These are phyloP conservation scores for Brenthis ino DNA, from an alignment of 2,888 invertebrate genomes.

Conservation along the genomic window DNA sequence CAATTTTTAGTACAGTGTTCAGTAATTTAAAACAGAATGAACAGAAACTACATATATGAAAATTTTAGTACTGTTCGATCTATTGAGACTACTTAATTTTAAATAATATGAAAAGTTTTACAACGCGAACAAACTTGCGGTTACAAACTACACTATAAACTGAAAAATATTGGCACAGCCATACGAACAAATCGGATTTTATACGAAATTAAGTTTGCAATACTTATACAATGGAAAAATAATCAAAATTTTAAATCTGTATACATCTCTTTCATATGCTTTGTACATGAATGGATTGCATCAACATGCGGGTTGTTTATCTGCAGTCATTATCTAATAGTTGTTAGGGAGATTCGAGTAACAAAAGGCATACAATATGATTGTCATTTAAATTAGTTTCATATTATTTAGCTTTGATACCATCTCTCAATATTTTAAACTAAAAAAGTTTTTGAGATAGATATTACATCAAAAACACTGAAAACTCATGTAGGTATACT, in stretches of 20 bases:
- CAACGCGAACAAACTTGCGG: constrained; percentile 20
- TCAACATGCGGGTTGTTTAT: constrained; percentile 73
- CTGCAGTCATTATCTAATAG: constrained; percentile 68
- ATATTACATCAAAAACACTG: constrained; percentile 42
- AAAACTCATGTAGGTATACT: constrained; percentile 44
- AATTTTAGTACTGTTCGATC: constrained; percentile 17
- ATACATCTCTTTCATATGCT: constrained; percentile 12
- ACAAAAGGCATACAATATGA: constrained; percentile 8
- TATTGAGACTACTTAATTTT: constrained; percentile 22
- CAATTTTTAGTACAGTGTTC: constrained; percentile 11
- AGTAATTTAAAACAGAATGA: constrained; percentile 13
- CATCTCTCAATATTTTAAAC: no score
- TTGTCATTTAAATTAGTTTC: constrained; percentile 12
- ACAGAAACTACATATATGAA: constrained; percentile 2
- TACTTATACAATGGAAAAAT: constrained; percentile 14
- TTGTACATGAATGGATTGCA: constrained; percentile 25
- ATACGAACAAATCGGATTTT: constrained; percentile 22
- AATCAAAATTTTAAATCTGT: constrained; percentile 22
- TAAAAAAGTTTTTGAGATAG: background rate
- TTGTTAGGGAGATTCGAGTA: constrained; percentile 25
- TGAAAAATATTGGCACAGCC: constrained; percentile 20
- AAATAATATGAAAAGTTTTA: constrained; percentile 26
- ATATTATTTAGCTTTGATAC: background rate
- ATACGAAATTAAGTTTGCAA: constrained; percentile 16
- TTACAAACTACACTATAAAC: constrained; percentile 25